phyloP scores from a whole-genome alignment of 2,797 vertebrate species.

The Myotis findleyi region DNA sequence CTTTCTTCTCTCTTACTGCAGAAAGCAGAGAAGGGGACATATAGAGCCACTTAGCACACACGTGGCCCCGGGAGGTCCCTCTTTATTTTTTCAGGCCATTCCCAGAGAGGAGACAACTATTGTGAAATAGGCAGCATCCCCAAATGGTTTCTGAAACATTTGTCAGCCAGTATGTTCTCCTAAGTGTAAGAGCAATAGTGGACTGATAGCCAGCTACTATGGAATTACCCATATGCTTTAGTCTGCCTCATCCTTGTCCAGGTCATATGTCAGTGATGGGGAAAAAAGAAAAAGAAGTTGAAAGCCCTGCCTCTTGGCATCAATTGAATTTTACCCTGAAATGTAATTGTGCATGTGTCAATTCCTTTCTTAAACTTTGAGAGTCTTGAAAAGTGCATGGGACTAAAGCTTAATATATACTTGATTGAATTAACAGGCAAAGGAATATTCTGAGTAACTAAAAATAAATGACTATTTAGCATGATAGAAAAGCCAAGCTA shows the following conservation, averaged over 20 bases:
- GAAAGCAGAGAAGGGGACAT: background rate
- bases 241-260: background rate
- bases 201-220: background rate
- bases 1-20: constrained; percentile 22
- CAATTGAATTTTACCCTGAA: constrained; percentile 11
- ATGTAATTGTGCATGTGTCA: background rate
- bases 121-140: background rate
- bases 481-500: constrained; percentile 21
- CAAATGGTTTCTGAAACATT: background rate
- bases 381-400: background rate
- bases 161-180: background rate
- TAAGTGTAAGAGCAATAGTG: background rate
- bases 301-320: background rate
- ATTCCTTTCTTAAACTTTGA: constrained; percentile 29
- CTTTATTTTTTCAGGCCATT: background rate
- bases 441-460: constrained; percentile 6
- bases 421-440: constrained; percentile 28
- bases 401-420: background rate
- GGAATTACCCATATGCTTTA: background rate
- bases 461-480: constrained; percentile 24
- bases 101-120: background rate
- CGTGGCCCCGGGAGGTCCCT: background rate
- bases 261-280: background rate
- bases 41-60: background rate
- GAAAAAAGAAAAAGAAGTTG: background rate